Evolutionary conservation across 2,888 invertebrate species (phyloP).

Genomic region (Dorcus hopei): DNA sequence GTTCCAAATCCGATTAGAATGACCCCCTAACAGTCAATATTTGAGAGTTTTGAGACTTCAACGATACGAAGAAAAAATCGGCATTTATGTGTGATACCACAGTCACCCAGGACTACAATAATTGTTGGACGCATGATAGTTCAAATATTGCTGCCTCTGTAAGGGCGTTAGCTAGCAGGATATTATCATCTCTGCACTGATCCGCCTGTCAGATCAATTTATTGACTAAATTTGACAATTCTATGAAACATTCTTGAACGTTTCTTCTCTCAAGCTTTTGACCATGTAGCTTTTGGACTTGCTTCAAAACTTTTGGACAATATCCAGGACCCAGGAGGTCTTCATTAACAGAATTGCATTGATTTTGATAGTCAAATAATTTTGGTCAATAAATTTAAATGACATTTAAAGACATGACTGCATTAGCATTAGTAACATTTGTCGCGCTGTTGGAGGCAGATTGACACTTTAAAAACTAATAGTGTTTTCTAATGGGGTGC

Average conservation of each 20-base stretch:
- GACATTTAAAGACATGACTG: too few relatives aligned
- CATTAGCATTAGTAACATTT: too few relatives aligned
- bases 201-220: constrained; percentile 83
- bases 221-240: constrained; percentile 85
- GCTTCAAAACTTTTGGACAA: constrained; percentile 59
- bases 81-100: too few relatives aligned
- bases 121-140: too few relatives aligned
- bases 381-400: constrained; percentile 57
- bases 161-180: constrained; percentile 85
- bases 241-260: constrained; percentile 81
- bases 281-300: constrained; percentile 47
- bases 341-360: constrained; percentile 96
- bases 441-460: too few relatives aligned
- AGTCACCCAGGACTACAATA: too few relatives aligned
- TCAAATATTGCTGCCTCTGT: constrained; percentile 81
- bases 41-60: too few relatives aligned
- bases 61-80: too few relatives aligned
- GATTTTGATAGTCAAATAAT: constrained; percentile 91
- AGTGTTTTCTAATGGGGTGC: too few relatives aligned
- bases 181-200: constrained; percentile 91
- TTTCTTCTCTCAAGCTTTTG: constrained; percentile 72
- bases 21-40: too few relatives aligned
- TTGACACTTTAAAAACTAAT: too few relatives aligned
- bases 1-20: too few relatives aligned
- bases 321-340: constrained; percentile 84